Evolutionary conservation across 35 echinoderm and acorn worm species (phyloP), one percentile per base, ranked within the genome.

Genomic region (Chiridota heheva): DNA sequence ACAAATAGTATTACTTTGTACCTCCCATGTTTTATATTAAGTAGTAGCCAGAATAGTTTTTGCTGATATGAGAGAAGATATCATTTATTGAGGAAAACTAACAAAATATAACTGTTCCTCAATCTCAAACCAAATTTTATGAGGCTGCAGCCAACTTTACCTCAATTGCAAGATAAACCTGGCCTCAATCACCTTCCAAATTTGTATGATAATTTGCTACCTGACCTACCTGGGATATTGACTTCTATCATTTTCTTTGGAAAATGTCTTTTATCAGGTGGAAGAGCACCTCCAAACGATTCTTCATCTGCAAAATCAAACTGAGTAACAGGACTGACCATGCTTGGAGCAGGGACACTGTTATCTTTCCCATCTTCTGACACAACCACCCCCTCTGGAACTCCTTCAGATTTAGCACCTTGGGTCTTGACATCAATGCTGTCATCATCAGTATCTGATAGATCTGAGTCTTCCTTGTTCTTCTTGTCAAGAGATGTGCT

Each of bases 201-300:
- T n/a, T n/a, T n/a, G n/a, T n/a, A n/a, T n/a, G n/a, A n/a, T n/a
- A n/a, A n/a, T n/a, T n/a, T n/a, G n/a, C n/a, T n/a, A n/a, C n/a
- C 15, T 25, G 24, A 55, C 27, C 12, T 72, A 72, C 69, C 69
- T 41, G 69, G 69, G 30, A 72, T 46, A 29, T 44, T 72, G 4
- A 72, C 41, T 72, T 72, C 69, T 8, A 72, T 72, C 43, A 27
- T 72, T 44, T 72, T 44, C 15, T 27, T 25, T 27, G n/a, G 37
- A 42, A 45, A 72, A 45, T 72, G 44, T 30, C 49, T 72, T 42
- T 72, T 44, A 44, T 49, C 69, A 2, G 69, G 69, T 44, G 69
- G 69, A 28, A 22, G 20, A 5, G 40, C 69, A 44, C 49, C 69
- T n/a, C 69, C 69, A 44, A 25, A 72, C 2, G 10, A 45, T 72